phyloP scores from a whole-genome alignment of 2,113 vertebrate species.

The Candoia aspera region DNA sequence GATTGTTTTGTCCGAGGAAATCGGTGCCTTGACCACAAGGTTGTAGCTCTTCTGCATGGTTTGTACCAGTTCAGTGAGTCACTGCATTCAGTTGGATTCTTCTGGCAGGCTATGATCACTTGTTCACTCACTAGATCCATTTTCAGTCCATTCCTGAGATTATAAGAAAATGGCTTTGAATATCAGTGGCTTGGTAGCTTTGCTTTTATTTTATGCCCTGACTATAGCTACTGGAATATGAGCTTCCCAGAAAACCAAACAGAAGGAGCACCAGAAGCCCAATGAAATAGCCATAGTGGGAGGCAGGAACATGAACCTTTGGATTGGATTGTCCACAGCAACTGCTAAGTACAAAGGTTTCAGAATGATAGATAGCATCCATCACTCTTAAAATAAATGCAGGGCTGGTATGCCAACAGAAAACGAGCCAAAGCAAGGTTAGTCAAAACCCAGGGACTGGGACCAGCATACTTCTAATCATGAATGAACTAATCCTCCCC shows the following conservation, averaged over 20 bases:
- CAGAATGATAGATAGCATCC: not conserved
- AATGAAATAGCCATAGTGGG: constrained; percentile 78
- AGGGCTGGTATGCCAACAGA: not conserved
- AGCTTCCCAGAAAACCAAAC: constrained; percentile 81
- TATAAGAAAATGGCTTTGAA: constrained; percentile 64
- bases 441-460: not conserved
- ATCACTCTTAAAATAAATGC: not conserved
- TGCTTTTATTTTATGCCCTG: constrained; percentile 70
- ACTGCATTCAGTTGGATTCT: not conserved
- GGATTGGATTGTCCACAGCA: constrained; percentile 75
- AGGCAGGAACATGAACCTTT: constrained; percentile 76
- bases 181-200: constrained; percentile 66
- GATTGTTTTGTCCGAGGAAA: not conserved
- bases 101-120: not conserved
- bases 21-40: constrained; percentile 2
- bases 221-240: constrained; percentile 77
- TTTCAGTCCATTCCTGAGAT: not conserved
- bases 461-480: not conserved
- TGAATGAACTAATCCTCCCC: not conserved
- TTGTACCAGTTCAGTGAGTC: not conserved
- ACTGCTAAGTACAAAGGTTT: constrained; percentile 61
- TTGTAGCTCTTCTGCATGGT: not conserved
- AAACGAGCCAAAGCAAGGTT: not conserved
- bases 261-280: constrained; percentile 67
- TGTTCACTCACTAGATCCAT: not conserved